phyloP scores from a whole-genome alignment of 2,113 vertebrate genomes.

The Excalfactoria chinensis region DNA sequence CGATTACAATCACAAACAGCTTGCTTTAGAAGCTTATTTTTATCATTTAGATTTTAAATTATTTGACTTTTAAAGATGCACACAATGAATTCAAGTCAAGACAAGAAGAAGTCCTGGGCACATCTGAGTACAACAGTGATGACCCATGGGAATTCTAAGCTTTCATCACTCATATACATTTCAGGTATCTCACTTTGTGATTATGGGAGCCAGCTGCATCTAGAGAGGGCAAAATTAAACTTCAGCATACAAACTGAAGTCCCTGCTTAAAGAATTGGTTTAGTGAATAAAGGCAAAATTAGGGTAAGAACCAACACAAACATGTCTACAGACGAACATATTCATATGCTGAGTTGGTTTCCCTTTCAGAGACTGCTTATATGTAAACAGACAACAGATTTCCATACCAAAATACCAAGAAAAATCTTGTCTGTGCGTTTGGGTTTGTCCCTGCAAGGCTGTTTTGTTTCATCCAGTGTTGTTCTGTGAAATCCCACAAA shows the following conservation, averaged over 20 bases:
- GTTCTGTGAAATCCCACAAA: not conserved
- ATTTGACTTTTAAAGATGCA: not conserved
- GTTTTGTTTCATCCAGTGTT: not conserved
- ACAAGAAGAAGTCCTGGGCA: not conserved
- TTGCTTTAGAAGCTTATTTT: not conserved
- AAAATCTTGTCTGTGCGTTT: constrained; percentile 27
- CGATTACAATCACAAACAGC: not conserved
- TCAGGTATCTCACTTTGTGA: not conserved
- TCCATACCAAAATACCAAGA: not conserved
- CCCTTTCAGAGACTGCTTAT: not conserved
- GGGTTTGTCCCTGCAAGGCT: constrained; percentile 40
- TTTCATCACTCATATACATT: constrained; percentile 2
- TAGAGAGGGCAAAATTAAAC: not conserved
- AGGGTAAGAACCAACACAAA: not conserved
- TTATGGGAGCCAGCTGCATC: not conserved
- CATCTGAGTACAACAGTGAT: not conserved
- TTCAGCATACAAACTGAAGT: not conserved
- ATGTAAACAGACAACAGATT: not conserved
- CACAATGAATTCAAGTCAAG: not conserved
- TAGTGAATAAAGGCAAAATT: not conserved
- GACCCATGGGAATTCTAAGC: not conserved
- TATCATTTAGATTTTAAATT: not conserved
- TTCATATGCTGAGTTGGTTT: not conserved
- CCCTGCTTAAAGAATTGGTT: not conserved
- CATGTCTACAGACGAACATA: not conserved